Conservation (phyloP, 2,113 vertebrate genomes). For the Equus przewalskii region DNA sequence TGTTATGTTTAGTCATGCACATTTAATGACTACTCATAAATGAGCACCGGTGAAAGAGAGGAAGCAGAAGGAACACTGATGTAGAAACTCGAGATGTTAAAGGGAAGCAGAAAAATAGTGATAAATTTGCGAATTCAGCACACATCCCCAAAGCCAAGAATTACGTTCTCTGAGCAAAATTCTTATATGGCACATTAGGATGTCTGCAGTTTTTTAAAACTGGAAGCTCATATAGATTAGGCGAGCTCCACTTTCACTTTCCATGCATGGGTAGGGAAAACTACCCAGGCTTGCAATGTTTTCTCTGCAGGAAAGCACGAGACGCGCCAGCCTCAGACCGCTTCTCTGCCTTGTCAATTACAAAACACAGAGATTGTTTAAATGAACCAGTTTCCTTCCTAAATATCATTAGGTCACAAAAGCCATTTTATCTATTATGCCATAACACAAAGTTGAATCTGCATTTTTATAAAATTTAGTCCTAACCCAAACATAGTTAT, state of each 20-base stretch:
- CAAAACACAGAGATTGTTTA: background rate
- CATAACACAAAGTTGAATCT: background rate
- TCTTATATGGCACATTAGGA: fast-evolving
- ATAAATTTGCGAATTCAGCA: background rate
- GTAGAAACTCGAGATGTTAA: fast-evolving
- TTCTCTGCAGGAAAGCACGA: background rate
- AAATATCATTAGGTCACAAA: background rate
- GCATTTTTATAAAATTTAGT: background rate
- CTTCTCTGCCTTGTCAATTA: background rate
- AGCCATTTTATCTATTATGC: background rate
- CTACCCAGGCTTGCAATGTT: background rate
- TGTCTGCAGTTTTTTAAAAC: background rate
- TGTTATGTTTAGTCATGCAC: no score
- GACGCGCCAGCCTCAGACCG: background rate
- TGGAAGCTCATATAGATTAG: background rate
- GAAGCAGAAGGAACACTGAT: no score
- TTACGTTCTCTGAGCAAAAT: background rate
- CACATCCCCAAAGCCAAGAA: background rate
- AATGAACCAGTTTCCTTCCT: background rate
- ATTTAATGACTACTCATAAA: background rate
- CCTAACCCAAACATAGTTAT: background rate
- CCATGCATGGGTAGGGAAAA: background rate
- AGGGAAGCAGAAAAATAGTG: background rate
- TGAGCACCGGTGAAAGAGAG: background rate
- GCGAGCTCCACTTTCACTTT: background rate